Evolutionary conservation across 1,140 invertebrate species (phyloP), one percentile per base, ranked within the genome.

Genomic region (Drosophila truncata): DNA sequence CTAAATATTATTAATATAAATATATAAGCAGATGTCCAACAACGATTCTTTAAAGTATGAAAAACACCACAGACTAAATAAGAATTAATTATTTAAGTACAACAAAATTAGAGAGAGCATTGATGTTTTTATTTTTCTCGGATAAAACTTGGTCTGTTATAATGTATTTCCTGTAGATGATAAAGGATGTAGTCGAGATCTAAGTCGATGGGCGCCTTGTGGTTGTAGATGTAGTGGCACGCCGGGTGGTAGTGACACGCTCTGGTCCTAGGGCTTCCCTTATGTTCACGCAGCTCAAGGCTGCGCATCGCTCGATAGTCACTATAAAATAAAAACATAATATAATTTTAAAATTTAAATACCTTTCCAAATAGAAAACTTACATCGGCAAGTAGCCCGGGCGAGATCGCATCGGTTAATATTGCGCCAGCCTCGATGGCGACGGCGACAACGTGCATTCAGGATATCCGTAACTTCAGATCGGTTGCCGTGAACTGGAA

Each of bases 391-490:
- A 49, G 62, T 49, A 14, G 73, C 84, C 0, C 62, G 42, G 1
- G 52, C 49, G 20, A 88, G 41, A 35, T 88, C 54, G 49, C 84
- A 88, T 13, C 80, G 65, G 25, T 80, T 52, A 0, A 88, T 33
- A 9, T 57, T 50, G 4, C 42, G 75, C 84, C 84, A 88, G 0
- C 9, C 9, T 1, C 11, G n/a, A 37, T 33, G 10, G 5, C 1
- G 3, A 0, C 35, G 23, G 0, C 80, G 71, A 11, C 84, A 88
- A 16, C 25, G 16, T 1, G 5, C 11, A 29, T 88, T 88, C 5
- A 78, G 23, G 10, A 42, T 20, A 14, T 64, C 50, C 2, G 77
- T 67, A 1, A 78, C 33, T 25, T 69, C 72, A 27, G 80, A 31
- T 31, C 80, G 69, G 18, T 66, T 23, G 10, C 39, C 18, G 0